A percentile compares a stretch with the other conserved stretches of the same genome.
These are phyloP conservation scores for Phyllotreta striolata DNA, from an alignment of 2,888 invertebrate species.

Conservation along the genomic window DNA sequence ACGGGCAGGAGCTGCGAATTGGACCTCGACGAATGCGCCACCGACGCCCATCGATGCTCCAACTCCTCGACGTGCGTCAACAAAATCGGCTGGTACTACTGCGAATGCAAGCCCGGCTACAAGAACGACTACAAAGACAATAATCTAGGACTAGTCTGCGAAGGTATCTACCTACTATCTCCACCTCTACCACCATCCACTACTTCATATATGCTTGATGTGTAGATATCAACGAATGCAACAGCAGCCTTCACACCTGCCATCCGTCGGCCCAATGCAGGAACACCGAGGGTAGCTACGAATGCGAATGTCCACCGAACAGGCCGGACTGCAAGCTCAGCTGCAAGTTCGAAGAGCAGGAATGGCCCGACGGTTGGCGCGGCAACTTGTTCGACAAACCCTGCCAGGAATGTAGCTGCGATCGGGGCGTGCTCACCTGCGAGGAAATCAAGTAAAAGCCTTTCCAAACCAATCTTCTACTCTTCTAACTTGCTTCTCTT, in stretches of 20 bases:
- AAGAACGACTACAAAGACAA: slow-evolving; percentile 67
- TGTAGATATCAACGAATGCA: slow-evolving; percentile 85
- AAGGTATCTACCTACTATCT: slow-evolving; percentile 63
- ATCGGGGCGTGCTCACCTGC: slow-evolving; percentile 72
- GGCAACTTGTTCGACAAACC: slow-evolving; percentile 60
- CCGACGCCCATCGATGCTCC: slow-evolving; percentile 76
- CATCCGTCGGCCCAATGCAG: slow-evolving; percentile 80
- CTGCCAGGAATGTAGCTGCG: slow-evolving; percentile 65
- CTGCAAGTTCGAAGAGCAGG: slow-evolving; percentile 77
- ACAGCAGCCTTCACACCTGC: slow-evolving; percentile 79
- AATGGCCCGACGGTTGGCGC: slow-evolving; percentile 68
- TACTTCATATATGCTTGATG: slow-evolving; percentile 9
- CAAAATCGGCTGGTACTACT: slow-evolving; percentile 90
- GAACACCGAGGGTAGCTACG: slow-evolving; percentile 81
- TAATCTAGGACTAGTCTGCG: slow-evolving; percentile 68
- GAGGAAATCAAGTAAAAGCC: slow-evolving; percentile 68
- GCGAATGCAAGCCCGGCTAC: slow-evolving; percentile 84
- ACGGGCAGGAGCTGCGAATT: slow-evolving; percentile 83
- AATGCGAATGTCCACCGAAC: slow-evolving; percentile 73
- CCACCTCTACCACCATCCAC: background rate
- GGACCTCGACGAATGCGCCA: slow-evolving; percentile 85
- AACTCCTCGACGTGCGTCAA: slow-evolving; percentile 82
- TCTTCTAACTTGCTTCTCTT: too few species aligned
- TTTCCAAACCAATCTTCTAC: too few species aligned
- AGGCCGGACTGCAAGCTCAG: slow-evolving; percentile 68